Evolutionary conservation across 2,888 invertebrate genomes (phyloP).

Genomic region (Dasypolia templi): DNA sequence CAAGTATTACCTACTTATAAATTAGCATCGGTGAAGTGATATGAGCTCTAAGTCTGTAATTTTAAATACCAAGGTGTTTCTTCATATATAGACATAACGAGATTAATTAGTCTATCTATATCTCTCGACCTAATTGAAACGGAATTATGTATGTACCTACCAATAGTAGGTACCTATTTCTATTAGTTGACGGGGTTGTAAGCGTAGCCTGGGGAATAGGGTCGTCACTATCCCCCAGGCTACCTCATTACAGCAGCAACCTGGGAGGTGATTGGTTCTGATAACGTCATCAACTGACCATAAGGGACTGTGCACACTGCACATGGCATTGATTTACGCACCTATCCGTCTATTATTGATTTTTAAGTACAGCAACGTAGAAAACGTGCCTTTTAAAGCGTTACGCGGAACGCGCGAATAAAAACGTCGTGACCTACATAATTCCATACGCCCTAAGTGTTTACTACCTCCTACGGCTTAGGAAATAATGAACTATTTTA

Average conservation of each 20-base stretch:
- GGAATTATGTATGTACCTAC: neutral
- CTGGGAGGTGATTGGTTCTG: constrained; percentile 27
- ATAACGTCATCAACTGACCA: constrained; percentile 17
- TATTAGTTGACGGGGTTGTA: constrained; percentile 8
- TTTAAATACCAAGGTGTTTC: neutral
- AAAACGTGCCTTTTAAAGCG: neutral
- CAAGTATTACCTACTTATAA: neutral
- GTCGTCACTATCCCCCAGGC: too few relatives aligned
- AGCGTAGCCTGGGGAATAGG: constrained; percentile 7
- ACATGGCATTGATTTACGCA: neutral
- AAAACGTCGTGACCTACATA: neutral
- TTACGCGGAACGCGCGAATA: too few relatives aligned
- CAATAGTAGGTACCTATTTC: neutral
- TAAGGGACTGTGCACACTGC: neutral
- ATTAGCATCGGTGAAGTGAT: neutral
- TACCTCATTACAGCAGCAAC: constrained; percentile 25
- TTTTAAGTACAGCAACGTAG: neutral
- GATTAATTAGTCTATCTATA: too few relatives aligned
- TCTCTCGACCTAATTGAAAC: neutral
- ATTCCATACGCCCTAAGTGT: neutral
- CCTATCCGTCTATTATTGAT: neutral
- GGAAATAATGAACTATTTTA: neutral
- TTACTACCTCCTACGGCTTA: too few relatives aligned
- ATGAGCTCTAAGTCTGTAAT: neutral
- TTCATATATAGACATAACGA: neutral